phyloP scores from a whole-genome alignment of 2,888 invertebrate species.

The Zaprionus bogoriensis region DNA sequence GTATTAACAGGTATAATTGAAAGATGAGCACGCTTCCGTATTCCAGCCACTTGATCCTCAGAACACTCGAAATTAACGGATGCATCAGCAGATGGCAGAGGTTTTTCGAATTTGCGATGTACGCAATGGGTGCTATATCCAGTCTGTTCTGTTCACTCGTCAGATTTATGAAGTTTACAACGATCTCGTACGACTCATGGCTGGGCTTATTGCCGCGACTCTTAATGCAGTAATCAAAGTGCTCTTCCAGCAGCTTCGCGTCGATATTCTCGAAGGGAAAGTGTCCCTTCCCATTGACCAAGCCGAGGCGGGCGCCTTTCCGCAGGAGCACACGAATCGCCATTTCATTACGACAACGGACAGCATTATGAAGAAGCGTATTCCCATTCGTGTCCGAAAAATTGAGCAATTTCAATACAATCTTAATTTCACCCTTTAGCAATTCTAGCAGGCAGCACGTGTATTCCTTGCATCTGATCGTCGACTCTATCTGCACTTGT shows the following conservation, averaged over 20 bases:
- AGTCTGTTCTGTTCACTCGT: constrained; percentile 83
- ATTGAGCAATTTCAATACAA: too few relatives aligned
- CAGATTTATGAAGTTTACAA: constrained; percentile 88
- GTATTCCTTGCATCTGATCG: not conserved
- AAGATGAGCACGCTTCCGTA: constrained; percentile 88
- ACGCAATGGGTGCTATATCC: constrained; percentile 89
- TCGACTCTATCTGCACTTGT: not conserved
- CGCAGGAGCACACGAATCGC: constrained; percentile 86
- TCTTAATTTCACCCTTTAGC: not conserved
- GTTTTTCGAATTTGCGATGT: constrained; percentile 87
- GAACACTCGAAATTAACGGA: constrained; percentile 90
- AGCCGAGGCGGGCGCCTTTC: constrained; percentile 89
- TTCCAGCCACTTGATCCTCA: constrained; percentile 91
- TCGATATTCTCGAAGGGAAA: constrained; percentile 89
- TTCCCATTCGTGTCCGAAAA: constrained; percentile 84
- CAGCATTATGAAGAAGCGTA: constrained; percentile 89
- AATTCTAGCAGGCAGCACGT: not conserved
- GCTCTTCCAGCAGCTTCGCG: constrained; percentile 87
- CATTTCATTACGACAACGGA: constrained; percentile 86
- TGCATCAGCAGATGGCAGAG: constrained; percentile 88
- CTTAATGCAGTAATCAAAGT: constrained; percentile 88
- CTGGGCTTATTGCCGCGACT: constrained; percentile 86
- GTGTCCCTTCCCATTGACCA: constrained; percentile 85
- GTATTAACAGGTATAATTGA: constrained; percentile 87
- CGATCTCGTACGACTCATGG: constrained; percentile 88